A percentile compares a stretch with the other conserved stretches of the same genome.
Evolutionary conservation across 2,888 invertebrate species (phyloP).

Genomic region (Eristalis intricaria): DNA sequence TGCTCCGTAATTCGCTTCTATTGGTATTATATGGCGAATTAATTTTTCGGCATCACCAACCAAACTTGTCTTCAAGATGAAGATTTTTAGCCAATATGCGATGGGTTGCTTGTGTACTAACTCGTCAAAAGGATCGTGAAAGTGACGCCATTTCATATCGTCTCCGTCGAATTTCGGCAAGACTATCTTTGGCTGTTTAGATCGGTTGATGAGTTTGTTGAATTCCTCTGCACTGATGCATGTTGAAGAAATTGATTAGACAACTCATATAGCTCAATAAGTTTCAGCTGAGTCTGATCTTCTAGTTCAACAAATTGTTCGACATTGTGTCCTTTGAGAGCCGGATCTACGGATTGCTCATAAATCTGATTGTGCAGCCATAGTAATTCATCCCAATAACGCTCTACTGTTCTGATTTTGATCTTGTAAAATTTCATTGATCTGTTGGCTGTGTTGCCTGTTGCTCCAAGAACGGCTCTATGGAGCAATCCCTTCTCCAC

Average conservation of each 20-base stretch:
- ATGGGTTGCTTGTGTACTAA: background rate
- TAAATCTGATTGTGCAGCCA: background rate
- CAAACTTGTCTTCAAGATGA: background rate
- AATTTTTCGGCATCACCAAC: too few relatives aligned
- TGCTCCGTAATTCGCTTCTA: too few relatives aligned
- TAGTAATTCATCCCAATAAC: background rate
- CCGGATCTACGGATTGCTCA: background rate
- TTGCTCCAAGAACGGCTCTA: too few relatives aligned
- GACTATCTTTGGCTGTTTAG: background rate
- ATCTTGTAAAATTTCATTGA: background rate
- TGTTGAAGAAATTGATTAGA: too few relatives aligned
- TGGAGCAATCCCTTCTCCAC: too few relatives aligned
- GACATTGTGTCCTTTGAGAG: background rate
- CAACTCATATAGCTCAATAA: background rate
- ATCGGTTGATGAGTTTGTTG: background rate
- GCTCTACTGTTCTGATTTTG: background rate
- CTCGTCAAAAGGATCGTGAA: constrained; percentile 6
- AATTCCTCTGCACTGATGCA: background rate
- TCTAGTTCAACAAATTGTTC: background rate
- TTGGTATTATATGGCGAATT: too few relatives aligned
- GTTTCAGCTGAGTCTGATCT: background rate
- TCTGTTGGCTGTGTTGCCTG: too few relatives aligned
- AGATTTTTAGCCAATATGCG: background rate
- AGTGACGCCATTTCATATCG: constrained; percentile 3
- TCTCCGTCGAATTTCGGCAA: constrained; percentile 8